Base-by-base conservation (phyloP, 2,888 invertebrate genomes). In the Sphinx pinastri region DNA sequence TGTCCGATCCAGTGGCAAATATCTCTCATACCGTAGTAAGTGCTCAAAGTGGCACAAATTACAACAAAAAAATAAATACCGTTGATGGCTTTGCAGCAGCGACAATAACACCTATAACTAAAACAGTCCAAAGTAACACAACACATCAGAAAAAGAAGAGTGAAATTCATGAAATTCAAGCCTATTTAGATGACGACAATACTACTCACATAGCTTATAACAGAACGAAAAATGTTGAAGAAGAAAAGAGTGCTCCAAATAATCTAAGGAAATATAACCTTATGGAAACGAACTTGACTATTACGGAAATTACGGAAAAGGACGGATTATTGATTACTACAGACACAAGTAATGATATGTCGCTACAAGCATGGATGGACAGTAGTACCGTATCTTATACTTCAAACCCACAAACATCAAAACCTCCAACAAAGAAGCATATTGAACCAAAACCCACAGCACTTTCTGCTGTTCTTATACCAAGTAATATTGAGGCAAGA, bases 401-500 rank as follows among this genome's bases (percentile, higher is more conserved):
- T 51, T 77, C 80, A 71, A 82, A 85, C 31, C 79, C 83, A 71
- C 74, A 82, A 68, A 88, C 88, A 70, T 78, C 87, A 57, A 90
- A 88, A 73, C 85, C 88, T 72, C 83, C 85, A 70, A 85, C 84
- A 57, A 89, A 86, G 71, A 90, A 91, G 74, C 86, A 88, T 74
- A 82, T 88, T 73, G 89, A 90, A 54, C 85, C 78, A 74, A 88
- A 83, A 74, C 88, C 94, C 63, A 93, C 94, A 79, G 95, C 96
- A 31, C 84, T 96, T 25, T 95, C 96, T 38, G 95, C 96, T 31
- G 88, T 96, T 47, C 83, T 96, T 66, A 90, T 95, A 67, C 96
- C 96, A 51, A 96, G 95, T 16, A 86, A 82, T 84, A 89, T 89
- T 73, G 92, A 93, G 19, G 75, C 81, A 68, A 83, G 81, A 74